Evolutionary conservation across 2,888 invertebrate species (phyloP).

Genomic region (Tuberolachnus salignus): DNA sequence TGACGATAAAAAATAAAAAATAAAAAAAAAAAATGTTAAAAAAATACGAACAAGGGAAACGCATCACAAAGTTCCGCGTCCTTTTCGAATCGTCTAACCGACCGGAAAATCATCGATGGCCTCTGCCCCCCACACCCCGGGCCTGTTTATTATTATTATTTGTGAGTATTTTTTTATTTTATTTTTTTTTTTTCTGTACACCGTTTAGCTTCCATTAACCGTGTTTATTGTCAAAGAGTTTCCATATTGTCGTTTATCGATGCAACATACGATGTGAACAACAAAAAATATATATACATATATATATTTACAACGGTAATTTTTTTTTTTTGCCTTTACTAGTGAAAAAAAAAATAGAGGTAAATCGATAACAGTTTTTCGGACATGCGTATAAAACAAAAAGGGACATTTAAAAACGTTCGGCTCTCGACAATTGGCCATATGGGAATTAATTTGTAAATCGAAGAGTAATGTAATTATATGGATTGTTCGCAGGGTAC

Average conservation of each 20-base stretch:
- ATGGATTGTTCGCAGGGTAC: too few relatives aligned
- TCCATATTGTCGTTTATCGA: background rate
- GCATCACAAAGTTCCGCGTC: conserved; percentile 12
- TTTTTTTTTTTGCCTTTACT: too few relatives aligned
- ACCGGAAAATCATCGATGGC: conserved; percentile 28
- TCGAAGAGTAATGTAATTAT: too few relatives aligned
- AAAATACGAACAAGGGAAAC: background rate
- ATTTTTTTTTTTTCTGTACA: background rate
- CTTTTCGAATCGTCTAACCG: conserved; percentile 31
- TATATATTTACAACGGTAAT: too few relatives aligned
- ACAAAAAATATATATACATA: too few relatives aligned
- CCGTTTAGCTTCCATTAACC: conserved; percentile 30
- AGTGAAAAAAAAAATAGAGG: too few relatives aligned
- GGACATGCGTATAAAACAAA: too few relatives aligned
- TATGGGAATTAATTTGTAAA: too few relatives aligned
- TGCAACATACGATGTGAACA: too few relatives aligned
- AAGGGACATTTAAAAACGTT: too few relatives aligned
- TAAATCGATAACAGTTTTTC: background rate
- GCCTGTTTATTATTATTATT: conserved; percentile 24
- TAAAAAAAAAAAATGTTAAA: background rate
- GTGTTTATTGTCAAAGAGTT: conserved; percentile 44
- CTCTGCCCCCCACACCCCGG: too few relatives aligned
- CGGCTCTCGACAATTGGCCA: too few relatives aligned
- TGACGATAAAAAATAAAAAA: background rate
- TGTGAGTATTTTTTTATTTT: conserved; percentile 8